phyloP scores from a whole-genome alignment of 2,797 vertebrate genomes.

The Garrulus glandarius region DNA sequence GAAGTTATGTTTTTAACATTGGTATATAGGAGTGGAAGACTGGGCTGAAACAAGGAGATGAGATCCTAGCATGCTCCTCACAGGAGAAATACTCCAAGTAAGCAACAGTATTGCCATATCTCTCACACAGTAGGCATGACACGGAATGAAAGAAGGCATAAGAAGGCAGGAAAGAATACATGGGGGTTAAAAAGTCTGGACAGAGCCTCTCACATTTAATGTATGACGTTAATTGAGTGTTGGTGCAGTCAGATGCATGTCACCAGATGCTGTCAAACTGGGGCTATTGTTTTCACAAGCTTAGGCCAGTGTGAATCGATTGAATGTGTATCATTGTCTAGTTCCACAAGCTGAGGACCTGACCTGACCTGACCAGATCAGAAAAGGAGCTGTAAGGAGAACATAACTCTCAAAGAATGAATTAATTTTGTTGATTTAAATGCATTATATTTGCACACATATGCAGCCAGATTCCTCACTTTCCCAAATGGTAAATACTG shows the following conservation, averaged over 20 bases:
- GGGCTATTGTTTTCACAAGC: background rate
- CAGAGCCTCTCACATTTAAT: background rate
- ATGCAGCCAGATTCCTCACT: background rate
- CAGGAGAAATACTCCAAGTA: background rate
- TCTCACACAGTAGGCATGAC: background rate
- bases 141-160: background rate
- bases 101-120: background rate
- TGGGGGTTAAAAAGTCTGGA: background rate
- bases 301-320: background rate
- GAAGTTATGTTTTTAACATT: background rate
- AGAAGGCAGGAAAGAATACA: background rate
- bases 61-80: background rate
- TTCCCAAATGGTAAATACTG: background rate
- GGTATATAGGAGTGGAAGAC: background rate
- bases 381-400: background rate
- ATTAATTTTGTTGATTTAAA: background rate
- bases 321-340: background rate
- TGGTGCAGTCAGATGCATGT: background rate
- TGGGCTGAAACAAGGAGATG: background rate
- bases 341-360: background rate
- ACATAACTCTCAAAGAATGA: background rate
- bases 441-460: background rate
- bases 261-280: background rate
- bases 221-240: background rate
- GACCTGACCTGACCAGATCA: background rate